Percentiles rank a stretch among this genome's conserved stretches.
phyloP scores from a whole-genome alignment of 2,888 invertebrate genomes.

The Idaea aversata region DNA sequence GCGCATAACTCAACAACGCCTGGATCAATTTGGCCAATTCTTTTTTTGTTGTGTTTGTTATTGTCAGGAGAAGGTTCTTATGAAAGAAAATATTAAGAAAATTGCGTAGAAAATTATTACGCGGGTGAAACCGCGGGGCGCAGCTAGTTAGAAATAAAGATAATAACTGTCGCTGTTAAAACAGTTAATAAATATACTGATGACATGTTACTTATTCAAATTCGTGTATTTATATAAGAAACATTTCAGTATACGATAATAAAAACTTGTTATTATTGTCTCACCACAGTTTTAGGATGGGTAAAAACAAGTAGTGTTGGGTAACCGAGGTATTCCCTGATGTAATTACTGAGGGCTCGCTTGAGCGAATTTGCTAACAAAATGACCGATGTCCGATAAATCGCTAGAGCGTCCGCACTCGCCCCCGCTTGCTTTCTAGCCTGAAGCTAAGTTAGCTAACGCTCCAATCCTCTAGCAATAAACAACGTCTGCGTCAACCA shows the following conservation, averaged over 20 bases:
- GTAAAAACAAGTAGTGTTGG: conserved; percentile 54
- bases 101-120: too few species aligned
- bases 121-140: too few species aligned
- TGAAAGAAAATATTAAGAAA: too few species aligned
- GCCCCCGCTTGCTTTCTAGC: conserved; percentile 24
- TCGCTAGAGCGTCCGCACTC: conserved; percentile 33
- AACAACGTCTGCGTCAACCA: conserved; percentile 11
- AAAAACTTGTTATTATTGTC: conserved; percentile 14
- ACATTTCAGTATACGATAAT: conserved; percentile 3
- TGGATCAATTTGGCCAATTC: too few species aligned
- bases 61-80: too few species aligned
- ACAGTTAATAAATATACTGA: too few species aligned
- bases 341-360: conserved; percentile 68
- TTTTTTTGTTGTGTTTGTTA: too few species aligned
- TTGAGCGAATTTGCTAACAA: conserved; percentile 65
- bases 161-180: too few species aligned
- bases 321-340: conserved; percentile 64
- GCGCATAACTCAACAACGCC: too few species aligned
- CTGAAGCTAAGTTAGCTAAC: neutral
- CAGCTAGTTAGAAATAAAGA: too few species aligned
- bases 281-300: conserved; percentile 39
- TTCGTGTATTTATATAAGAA: too few species aligned
- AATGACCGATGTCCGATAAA: conserved; percentile 66
- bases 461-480: conserved; percentile 2
- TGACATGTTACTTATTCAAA: neutral